Percentiles rank a stretch among this genome's conserved stretches.
phyloP scores from a whole-genome alignment of 1,140 invertebrate genomes.

The Tetramorium simillimum region DNA sequence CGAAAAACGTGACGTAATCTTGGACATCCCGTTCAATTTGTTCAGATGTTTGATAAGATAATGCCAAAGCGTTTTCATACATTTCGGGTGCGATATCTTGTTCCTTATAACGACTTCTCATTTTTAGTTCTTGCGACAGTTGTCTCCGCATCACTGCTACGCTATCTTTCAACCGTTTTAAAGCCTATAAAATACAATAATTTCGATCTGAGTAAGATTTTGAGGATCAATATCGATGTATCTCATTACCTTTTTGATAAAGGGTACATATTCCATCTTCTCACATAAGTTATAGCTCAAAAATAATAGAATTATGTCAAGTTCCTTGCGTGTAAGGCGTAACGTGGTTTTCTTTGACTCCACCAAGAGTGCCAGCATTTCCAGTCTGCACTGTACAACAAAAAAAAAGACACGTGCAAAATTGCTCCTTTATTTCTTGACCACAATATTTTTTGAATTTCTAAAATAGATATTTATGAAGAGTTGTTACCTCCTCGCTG shows the following conservation, averaged over 20 bases:
- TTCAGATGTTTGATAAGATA: slow-evolving; percentile 22
- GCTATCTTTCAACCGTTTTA: slow-evolving; percentile 80
- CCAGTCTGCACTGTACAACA: slow-evolving; percentile 81
- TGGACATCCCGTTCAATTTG: slow-evolving; percentile 62
- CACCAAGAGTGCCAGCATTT: slow-evolving; percentile 89
- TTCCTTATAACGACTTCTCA: slow-evolving; percentile 26
- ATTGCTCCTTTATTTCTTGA: not conserved
- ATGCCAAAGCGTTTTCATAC: not conserved
- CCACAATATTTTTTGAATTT: not conserved
- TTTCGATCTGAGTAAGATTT: not conserved
- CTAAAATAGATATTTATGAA: not conserved
- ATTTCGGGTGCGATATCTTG: not conserved
- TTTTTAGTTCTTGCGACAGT: slow-evolving; percentile 70
- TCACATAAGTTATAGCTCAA: slow-evolving; percentile 90
- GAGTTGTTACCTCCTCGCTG: slow-evolving; percentile 82
- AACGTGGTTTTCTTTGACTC: slow-evolving; percentile 92
- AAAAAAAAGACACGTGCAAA: slow-evolving; percentile 22
- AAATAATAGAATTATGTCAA: slow-evolving; percentile 89
- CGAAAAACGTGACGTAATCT: slow-evolving; percentile 82
- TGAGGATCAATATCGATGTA: not conserved
- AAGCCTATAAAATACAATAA: slow-evolving; percentile 70
- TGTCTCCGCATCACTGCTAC: slow-evolving; percentile 73
- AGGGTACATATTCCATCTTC: slow-evolving; percentile 87
- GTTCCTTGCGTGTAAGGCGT: slow-evolving; percentile 87
- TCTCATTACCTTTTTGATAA: slow-evolving; percentile 87